Evolutionary conservation across 1,140 invertebrate species (phyloP).

Genomic region (Mya arenaria): DNA sequence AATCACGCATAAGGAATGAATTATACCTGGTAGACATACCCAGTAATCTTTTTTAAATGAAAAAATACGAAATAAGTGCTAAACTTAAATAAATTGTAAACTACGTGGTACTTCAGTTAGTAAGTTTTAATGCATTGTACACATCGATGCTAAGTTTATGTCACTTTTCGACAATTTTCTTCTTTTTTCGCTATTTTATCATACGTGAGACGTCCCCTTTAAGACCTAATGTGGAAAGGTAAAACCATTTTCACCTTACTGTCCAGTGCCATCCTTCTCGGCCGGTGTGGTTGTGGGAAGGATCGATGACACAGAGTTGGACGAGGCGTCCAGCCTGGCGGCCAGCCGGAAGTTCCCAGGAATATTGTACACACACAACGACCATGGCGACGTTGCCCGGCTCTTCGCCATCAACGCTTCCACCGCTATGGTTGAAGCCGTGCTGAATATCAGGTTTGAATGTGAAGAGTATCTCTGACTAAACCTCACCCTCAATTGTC

Average conservation of each 20-base stretch:
- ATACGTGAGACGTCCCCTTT: no score
- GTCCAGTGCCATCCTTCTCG: constrained; percentile 12
- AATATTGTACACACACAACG: constrained; percentile 59
- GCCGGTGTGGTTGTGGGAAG: not conserved
- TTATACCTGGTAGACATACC: no score
- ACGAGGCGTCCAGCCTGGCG: constrained; percentile 60
- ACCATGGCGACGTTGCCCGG: constrained; percentile 38
- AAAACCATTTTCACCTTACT: not conserved
- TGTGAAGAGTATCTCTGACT: not conserved
- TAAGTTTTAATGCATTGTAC: no score
- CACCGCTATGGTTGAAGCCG: constrained; percentile 44
- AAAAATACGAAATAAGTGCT: no score
- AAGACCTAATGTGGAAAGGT: no score
- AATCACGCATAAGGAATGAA: no score
- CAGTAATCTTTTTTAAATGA: no score
- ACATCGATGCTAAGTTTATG: no score
- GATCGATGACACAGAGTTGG: not conserved
- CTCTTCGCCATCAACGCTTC: constrained; percentile 54
- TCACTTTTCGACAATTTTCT: no score
- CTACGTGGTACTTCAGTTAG: no score
- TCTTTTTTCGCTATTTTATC: no score
- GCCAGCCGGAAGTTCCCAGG: constrained; percentile 52
- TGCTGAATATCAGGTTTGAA: constrained; percentile 32
- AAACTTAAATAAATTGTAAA: no score
- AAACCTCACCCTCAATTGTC: not conserved